Evolutionary conservation across 2,113 vertebrate genomes (phyloP), one percentile per base, ranked within the genome.

Genomic region (Notothenia rossii): DNA sequence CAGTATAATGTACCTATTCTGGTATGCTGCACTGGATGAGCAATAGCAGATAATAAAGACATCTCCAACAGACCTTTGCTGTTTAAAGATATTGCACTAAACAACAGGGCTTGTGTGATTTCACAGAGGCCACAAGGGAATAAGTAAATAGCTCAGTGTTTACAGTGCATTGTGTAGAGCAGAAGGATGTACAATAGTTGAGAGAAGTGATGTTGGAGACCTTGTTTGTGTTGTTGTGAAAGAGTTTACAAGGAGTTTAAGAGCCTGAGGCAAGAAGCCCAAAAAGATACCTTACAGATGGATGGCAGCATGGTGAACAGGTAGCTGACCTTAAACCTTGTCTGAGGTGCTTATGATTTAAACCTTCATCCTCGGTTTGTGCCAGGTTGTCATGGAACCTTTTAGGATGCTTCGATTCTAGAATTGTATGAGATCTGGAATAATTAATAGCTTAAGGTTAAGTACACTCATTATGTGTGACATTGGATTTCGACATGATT

Each of bases 211-310:
- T 54, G 40, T 56, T 22, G 25, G 22, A 72, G 20, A 53, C 60
- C 55, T 62, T 17, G 4, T 79, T 72, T 72, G 67, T 72, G 45
- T 45, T 62, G 22, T 45, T 72, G 51, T 13, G 56, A 78, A 43
- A 43, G 56, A 72, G 22, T 72, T 72, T 75, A 75, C 36, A 58
- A 56, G 50, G 56, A 72, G 77, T 72, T 80, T 60, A 50, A 61
- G 29, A 40, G 83, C 68, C 68, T 18, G 40, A 61, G 54, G 66
- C 54, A 7, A 48, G 58, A 68, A n/a, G 67, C 54, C 61, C 54
- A 63, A 43, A 45, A 22, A 71, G 56, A 29, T 67, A 77, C 53
- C 67, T 51, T 50, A 51, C 53, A 71, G 63, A 59, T 17, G 55
- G 69, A 29, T 29, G 29, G 29, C 60, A 54, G 66, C 61, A 62